Percentiles rank a stretch among this genome's conserved stretches.
These are phyloP conservation scores for Diplodus sargus DNA, from an alignment of 2,797 vertebrate species.

Conservation along the genomic window DNA sequence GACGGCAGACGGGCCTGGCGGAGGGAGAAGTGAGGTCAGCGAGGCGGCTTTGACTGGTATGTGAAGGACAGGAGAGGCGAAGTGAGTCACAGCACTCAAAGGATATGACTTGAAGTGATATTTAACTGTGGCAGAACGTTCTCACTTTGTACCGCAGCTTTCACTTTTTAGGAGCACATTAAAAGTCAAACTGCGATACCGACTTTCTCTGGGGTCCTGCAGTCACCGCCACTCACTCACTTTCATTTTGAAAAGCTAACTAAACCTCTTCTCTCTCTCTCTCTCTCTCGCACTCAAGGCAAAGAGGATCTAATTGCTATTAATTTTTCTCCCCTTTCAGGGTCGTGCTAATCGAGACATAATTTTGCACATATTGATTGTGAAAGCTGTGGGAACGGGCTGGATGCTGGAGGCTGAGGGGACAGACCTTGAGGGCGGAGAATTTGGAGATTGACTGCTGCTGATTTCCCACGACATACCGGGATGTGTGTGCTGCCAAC, in stretches of 20 bases:
- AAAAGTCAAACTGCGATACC: slow-evolving; percentile 45
- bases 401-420: slow-evolving; percentile 33
- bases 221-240: slow-evolving; percentile 55
- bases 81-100: slow-evolving; percentile 46
- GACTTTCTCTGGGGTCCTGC: slow-evolving; percentile 38
- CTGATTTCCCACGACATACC: slow-evolving; percentile 36
- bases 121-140: slow-evolving; percentile 44
- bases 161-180: slow-evolving; percentile 54
- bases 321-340: slow-evolving; percentile 40
- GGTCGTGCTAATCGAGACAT: slow-evolving; percentile 80
- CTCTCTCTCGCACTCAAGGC: slow-evolving; percentile 30
- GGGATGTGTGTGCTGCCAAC: slow-evolving; percentile 1
- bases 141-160: slow-evolving; percentile 48
- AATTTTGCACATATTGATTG: slow-evolving; percentile 77
- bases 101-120: slow-evolving; percentile 41
- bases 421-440: slow-evolving; percentile 44
- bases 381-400: slow-evolving; percentile 51
- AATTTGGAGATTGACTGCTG: slow-evolving; percentile 38
- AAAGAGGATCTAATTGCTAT: slow-evolving; percentile 59
- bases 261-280: slow-evolving; percentile 34
- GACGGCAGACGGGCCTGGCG: slow-evolving; percentile 74
- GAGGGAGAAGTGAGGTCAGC: slow-evolving; percentile 87
- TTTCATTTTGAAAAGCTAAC: slow-evolving; percentile 58
- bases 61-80: slow-evolving; percentile 51
- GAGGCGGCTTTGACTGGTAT: slow-evolving; percentile 81